Evolutionary conservation across 2,113 vertebrate species (phyloP).

Genomic region (Steatornis caripensis): DNA sequence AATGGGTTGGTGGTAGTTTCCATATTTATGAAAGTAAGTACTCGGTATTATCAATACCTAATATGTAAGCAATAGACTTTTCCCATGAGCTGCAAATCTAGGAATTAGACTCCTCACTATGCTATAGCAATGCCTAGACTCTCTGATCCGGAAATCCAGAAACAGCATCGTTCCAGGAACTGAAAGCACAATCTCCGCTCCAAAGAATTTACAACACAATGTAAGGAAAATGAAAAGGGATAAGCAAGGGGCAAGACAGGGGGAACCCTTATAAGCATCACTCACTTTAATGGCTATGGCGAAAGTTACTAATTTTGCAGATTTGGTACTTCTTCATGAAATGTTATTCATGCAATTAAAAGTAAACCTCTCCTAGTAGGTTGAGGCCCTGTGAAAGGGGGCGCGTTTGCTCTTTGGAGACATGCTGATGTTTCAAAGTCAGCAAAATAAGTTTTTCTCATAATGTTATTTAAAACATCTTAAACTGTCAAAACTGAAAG

Average conservation of each 20-base stretch:
- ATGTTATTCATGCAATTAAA: neutral
- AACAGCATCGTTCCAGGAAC: neutral
- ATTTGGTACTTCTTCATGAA: neutral
- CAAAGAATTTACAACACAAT: neutral
- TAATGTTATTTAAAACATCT: neutral
- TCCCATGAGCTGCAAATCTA: neutral
- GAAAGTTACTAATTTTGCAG: neutral
- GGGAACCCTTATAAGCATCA: no score
- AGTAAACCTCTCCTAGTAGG: neutral
- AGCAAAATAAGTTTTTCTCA: neutral
- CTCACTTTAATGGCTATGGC: neutral
- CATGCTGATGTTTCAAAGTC: neutral
- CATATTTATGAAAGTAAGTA: conserved; percentile 99
- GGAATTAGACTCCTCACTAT: neutral
- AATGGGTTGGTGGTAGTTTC: conserved; percentile 97
- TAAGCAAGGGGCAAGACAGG: no score
- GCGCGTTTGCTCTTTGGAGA: neutral
- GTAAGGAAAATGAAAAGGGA: neutral
- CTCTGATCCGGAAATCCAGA: neutral
- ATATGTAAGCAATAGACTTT: neutral
- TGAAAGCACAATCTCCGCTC: neutral
- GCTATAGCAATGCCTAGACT: neutral
- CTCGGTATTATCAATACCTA: neutral
- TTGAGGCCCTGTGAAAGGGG: neutral
- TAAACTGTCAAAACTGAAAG: neutral